phyloP scores from a whole-genome alignment of 2,888 invertebrate genomes.

The Lepeophtheirus nordmannii region DNA sequence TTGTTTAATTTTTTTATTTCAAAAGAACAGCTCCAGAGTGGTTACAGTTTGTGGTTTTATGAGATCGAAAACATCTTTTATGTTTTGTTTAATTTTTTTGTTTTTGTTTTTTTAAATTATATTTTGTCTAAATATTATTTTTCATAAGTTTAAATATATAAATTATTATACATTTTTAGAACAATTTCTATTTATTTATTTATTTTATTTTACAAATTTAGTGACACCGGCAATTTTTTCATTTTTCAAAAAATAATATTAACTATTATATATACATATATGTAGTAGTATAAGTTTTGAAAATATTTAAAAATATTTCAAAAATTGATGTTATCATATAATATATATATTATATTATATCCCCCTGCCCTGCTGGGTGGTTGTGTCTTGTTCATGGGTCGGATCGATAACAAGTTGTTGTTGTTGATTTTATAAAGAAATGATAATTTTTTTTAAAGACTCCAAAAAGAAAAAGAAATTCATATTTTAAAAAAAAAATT shows the following conservation, averaged over 20 bases:
- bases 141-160: not conserved
- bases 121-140: not conserved
- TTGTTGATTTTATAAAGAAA: not conserved
- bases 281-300: not conserved
- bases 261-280: too few species aligned
- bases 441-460: slow-evolving; percentile 6
- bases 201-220: slow-evolving; percentile 11
- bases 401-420: slow-evolving; percentile 9
- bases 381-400: slow-evolving; percentile 9
- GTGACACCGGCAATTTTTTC: slow-evolving; percentile 15
- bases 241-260: too few species aligned
- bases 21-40: slow-evolving; percentile 22
- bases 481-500: not conserved
- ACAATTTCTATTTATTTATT: not conserved
- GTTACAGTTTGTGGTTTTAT: slow-evolving; percentile 20
- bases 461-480: not conserved
- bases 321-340: not conserved
- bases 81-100: too few species aligned
- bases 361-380: slow-evolving; percentile 23
- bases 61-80: not conserved
- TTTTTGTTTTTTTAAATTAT: not conserved
- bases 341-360: not conserved
- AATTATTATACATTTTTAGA: slow-evolving; percentile 2
- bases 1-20: not conserved
- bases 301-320: not conserved